Evolutionary conservation across 2,113 vertebrate genomes (phyloP).

Genomic region (Mastomys natalensis): DNA sequence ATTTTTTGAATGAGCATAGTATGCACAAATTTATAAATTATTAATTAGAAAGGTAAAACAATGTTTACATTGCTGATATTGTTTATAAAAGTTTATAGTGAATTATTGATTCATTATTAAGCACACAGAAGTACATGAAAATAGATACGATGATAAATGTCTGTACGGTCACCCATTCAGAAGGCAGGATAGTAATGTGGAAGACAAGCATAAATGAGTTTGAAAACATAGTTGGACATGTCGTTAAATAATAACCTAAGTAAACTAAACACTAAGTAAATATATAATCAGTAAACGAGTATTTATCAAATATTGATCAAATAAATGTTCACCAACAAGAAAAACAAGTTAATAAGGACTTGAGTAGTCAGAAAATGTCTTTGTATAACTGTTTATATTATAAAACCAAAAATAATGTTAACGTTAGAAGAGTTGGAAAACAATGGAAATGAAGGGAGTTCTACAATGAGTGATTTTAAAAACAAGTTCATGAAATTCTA

Average conservation of each 20-base stretch:
- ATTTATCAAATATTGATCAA: no score
- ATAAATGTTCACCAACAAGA: background rate
- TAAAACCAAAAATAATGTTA: background rate
- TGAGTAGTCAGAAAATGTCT: background rate
- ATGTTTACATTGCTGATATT: background rate
- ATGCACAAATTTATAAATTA: background rate
- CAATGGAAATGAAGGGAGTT: background rate
- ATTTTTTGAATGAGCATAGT: background rate
- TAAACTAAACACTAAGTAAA: background rate
- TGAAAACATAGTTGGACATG: background rate
- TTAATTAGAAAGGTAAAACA: background rate
- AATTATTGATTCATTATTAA: background rate
- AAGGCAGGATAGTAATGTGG: background rate
- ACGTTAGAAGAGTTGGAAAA: background rate
- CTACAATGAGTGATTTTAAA: background rate
- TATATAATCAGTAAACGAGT: background rate
- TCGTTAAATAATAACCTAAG: background rate
- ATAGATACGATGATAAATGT: background rate
- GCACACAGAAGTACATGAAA: background rate
- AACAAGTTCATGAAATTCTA: background rate
- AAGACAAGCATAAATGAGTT: background rate
- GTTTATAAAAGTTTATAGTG: background rate
- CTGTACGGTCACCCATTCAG: background rate
- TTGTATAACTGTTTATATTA: background rate
- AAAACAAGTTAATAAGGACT: background rate